Evolutionary conservation across 2,888 invertebrate species (phyloP), one percentile per base, ranked within the genome.

Genomic region (Fragum fragum): DNA sequence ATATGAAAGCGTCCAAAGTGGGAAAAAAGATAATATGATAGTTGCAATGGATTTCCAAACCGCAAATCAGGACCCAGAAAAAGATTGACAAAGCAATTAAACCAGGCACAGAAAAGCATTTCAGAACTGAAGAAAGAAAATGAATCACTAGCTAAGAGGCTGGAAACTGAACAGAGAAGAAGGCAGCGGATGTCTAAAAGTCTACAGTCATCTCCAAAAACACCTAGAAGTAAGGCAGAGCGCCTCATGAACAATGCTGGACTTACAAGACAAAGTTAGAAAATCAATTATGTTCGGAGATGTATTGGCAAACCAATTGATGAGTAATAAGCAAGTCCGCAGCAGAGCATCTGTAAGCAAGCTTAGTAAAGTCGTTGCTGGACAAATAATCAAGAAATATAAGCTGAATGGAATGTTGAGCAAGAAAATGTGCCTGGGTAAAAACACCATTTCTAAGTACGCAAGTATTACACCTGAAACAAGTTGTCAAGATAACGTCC

Each of bases 121-220:
- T 5, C 39, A 28, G 68, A 75, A 32, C 47, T 75, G 32, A 66
- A 66, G 26, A 66, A 36, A n/a, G 23, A 28, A 21, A 75, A 75
- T 32, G 18, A 32, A 26, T 28, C 66, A 47, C 68, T 75, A 28
- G 28, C 75, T 5, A 66, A 68, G 53, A 75, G 39, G 36, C 55
- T 75, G 14, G 68, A 75, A 47, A 68, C 75, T 29, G 75, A 75
- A 29, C 75, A 75, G 32, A 63, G 75, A 55, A 66, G 52, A 29
- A 42, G 68, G 32, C 75, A 75, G 36, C 6, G 75, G 26, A 23
- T 75, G 9, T 9, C 36, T 16, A 75, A 75, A 39, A 36, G 47
- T 47, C 3, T 47, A 14, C 47, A 47, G 47, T 47, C 47, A 47
- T 61, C 29, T 29, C 61, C 61, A 28, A 61, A 29, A 29, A 61